Conservation (phyloP, 2,888 invertebrate genomes). For the Caenorhabditis japonica region DNA sequence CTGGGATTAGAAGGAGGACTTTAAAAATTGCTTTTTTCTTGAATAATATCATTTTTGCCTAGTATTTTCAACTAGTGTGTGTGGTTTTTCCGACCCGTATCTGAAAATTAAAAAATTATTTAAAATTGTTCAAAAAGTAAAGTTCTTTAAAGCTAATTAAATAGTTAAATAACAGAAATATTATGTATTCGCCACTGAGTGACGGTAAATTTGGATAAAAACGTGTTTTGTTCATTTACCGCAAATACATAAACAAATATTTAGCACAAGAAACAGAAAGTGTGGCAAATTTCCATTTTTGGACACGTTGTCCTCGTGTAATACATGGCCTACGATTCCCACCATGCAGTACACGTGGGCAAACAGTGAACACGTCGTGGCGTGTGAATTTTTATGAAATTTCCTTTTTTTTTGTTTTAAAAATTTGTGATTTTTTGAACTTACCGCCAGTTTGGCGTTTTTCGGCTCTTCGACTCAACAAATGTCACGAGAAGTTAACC, state of each 20-base stretch:
- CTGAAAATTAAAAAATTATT: constrained; percentile 13
- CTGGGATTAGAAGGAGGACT: constrained; percentile 72
- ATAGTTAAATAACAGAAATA: background rate
- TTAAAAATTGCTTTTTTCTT: constrained; percentile 62
- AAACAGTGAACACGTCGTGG: no score
- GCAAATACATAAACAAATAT: constrained; percentile 2
- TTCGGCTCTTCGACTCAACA: no score
- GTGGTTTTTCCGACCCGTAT: constrained; percentile 43
- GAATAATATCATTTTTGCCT: constrained; percentile 35
- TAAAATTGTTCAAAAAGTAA: background rate
- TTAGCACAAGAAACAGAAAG: no score
- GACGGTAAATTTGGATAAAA: no score
- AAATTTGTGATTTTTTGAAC: constrained; percentile 1
- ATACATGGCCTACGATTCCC: constrained; percentile 4
- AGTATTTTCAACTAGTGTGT: background rate
- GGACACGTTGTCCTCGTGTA: constrained; percentile 30
- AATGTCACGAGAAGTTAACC: no score
- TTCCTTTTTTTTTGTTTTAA: background rate
- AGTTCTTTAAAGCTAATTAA: background rate
- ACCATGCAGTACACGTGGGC: no score
- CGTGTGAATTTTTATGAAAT: background rate
- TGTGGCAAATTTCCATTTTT: constrained; percentile 3
- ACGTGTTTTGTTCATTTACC: no score
- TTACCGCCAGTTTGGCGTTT: constrained; percentile 14
- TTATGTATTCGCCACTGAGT: no score